Base-by-base conservation (phyloP, 2,888 invertebrate genomes). In the Synergus laeviventris region DNA sequence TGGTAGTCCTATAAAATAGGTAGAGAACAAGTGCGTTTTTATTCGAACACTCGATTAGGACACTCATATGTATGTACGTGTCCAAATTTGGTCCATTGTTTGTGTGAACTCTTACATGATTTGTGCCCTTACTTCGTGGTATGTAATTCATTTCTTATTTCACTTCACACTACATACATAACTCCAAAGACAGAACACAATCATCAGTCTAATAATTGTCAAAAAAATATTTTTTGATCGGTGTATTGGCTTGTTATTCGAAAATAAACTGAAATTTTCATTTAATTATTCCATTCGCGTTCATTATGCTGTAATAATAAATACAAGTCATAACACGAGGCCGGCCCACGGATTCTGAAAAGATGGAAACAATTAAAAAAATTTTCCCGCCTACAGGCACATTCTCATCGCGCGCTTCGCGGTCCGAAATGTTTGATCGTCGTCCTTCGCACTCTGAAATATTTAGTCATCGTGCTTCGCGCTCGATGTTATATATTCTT, bases 361-460 rank as follows among this genome's bases (percentile, higher is more conserved):
- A 74, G 60, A 61, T 74, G 54, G 59, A 59, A 54, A 70, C 74
- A 54, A 78, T 74, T 78, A 70, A 76, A 45, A 76, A 73, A 60
- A n/a, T n/a, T n/a, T n/a, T n/a, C n/a, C n/a, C n/a, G n/a, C n/a
- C n/a, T n/a, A n/a, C n/a, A n/a, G n/a, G n/a, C n/a, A n/a, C n/a
- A n/a, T n/a, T n/a, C n/a, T n/a, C n/a, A n/a, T n/a, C n/a, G n/a
- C n/a, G n/a, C n/a, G n/a, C n/a, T n/a, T n/a, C n/a, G n/a, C n/a
- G n/a, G n/a, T n/a, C n/a, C n/a, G n/a, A n/a, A n/a, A n/a, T n/a
- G n/a, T n/a, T n/a, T n/a, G n/a, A n/a, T n/a, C n/a, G n/a, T n/a
- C n/a, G n/a, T n/a, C n/a, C n/a, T n/a, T n/a, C n/a, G n/a, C n/a
- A n/a, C n/a, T n/a, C n/a, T n/a, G n/a, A n/a, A n/a, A n/a, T n/a